These are phyloP conservation scores for Drosophila bocki DNA, from an alignment of 1,140 invertebrate species.

Conservation along the genomic window DNA sequence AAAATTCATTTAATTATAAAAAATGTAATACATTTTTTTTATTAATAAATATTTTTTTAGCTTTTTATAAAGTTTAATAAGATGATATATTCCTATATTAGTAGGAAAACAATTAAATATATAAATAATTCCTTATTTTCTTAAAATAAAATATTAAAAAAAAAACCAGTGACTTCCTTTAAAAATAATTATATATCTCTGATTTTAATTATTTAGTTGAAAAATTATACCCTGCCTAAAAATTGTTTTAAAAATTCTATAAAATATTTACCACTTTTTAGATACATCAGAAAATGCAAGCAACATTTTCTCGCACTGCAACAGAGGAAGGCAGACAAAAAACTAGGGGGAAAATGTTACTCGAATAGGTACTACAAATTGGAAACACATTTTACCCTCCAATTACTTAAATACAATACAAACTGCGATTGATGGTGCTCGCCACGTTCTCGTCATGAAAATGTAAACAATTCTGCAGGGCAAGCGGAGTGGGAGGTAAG, in stretches of 20 bases:
- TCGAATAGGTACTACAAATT: slow-evolving; percentile 66
- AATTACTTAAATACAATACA: slow-evolving; percentile 80
- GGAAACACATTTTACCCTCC: slow-evolving; percentile 82
- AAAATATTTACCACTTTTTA: not conserved
- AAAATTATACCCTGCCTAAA: not conserved
- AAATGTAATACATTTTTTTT: no score
- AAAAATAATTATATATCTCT: not conserved
- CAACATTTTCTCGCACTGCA: not conserved
- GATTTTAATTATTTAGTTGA: no score
- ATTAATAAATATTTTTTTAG: no score
- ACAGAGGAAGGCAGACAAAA: slow-evolving; percentile 3
- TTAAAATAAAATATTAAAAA: no score
- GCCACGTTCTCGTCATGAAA: slow-evolving; percentile 8
- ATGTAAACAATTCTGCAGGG: slow-evolving; percentile 1
- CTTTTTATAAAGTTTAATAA: no score
- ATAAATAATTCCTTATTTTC: no score
- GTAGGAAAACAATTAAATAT: no score
- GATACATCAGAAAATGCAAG: not conserved
- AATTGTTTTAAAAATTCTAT: no score
- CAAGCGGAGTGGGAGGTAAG: not conserved
- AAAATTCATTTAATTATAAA: not conserved
- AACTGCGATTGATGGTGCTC: slow-evolving; percentile 43
- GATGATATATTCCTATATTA: no score
- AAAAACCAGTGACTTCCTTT: no score
- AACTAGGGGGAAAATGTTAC: slow-evolving; percentile 48